Conservation (phyloP, 2,797 vertebrate genomes). For the Allobates femoralis region DNA sequence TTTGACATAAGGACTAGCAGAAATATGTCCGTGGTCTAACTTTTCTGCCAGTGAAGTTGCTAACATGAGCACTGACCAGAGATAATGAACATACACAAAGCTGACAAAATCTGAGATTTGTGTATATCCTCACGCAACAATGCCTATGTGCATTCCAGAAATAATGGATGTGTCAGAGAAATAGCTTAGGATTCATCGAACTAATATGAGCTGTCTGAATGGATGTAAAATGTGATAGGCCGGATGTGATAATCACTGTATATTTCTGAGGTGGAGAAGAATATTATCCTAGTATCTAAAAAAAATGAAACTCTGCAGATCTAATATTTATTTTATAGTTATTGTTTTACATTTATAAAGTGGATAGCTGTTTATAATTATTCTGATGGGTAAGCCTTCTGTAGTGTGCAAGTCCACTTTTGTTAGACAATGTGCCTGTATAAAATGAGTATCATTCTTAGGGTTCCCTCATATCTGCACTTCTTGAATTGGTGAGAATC, state of each 20-base stretch:
- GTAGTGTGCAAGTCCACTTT: no score
- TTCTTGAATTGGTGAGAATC: no score
- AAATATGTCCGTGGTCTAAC: constrained; percentile 11
- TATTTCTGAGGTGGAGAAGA: background rate
- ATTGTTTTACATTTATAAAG: no score
- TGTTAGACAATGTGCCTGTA: no score
- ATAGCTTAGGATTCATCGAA: constrained; percentile 2
- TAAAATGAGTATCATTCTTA: no score
- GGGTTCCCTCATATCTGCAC: no score
- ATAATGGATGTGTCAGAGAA: constrained; percentile 29
- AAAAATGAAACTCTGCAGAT: background rate
- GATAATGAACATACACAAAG: constrained; percentile 40
- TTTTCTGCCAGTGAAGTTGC: constrained; percentile 15
- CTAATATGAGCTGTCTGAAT: constrained; percentile 23
- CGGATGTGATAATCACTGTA: background rate
- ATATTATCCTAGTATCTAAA: background rate
- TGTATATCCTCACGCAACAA: constrained; percentile 23
- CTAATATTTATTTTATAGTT: background rate
- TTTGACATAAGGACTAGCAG: background rate
- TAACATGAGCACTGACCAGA: constrained; percentile 39
- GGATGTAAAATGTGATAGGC: background rate
- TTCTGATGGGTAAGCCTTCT: no score
- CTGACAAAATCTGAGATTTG: constrained; percentile 37
- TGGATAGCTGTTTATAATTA: background rate
- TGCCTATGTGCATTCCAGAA: constrained; percentile 20